Percentiles rank a stretch among this genome's conserved stretches.
These are phyloP conservation scores for Crocodylus rhombifer DNA, from an alignment of 2,797 vertebrate species.

Conservation along the genomic window DNA sequence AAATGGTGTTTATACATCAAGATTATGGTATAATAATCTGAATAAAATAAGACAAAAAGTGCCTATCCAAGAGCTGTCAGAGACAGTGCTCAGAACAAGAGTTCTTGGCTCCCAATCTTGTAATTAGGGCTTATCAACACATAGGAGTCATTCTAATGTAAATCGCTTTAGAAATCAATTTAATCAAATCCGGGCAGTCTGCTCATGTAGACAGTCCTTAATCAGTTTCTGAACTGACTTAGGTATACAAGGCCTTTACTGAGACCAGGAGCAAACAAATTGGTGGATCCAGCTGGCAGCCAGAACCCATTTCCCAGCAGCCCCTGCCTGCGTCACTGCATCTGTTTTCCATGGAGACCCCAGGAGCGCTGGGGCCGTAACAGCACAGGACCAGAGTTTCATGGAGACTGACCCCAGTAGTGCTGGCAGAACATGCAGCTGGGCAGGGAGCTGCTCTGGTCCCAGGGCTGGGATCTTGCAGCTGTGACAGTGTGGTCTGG, in stretches of 20 bases:
- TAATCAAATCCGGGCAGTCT: slow-evolving; percentile 23
- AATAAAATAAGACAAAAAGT: not conserved
- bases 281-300: too few species aligned
- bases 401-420: too few species aligned
- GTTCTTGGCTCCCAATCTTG: not conserved
- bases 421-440: too few species aligned
- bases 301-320: too few species aligned
- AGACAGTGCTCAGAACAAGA: not conserved
- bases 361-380: too few species aligned
- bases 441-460: too few species aligned
- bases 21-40: not conserved
- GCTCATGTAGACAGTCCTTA: not conserved
- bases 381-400: too few species aligned
- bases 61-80: not conserved
- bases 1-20: not conserved
- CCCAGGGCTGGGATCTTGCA: too few species aligned
- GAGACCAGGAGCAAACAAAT: not conserved
- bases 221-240: slow-evolving; percentile 22
- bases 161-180: not conserved
- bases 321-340: too few species aligned
- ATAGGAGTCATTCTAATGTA: not conserved
- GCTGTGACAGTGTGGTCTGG: too few species aligned
- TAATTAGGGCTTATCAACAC: not conserved
- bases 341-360: too few species aligned
- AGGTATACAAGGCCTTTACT: slow-evolving; percentile 15